A percentile compares a stretch with the other conserved stretches of the same genome.
Conservation (phyloP, 2,113 vertebrate genomes). For the Pteruthius melanotis region DNA sequence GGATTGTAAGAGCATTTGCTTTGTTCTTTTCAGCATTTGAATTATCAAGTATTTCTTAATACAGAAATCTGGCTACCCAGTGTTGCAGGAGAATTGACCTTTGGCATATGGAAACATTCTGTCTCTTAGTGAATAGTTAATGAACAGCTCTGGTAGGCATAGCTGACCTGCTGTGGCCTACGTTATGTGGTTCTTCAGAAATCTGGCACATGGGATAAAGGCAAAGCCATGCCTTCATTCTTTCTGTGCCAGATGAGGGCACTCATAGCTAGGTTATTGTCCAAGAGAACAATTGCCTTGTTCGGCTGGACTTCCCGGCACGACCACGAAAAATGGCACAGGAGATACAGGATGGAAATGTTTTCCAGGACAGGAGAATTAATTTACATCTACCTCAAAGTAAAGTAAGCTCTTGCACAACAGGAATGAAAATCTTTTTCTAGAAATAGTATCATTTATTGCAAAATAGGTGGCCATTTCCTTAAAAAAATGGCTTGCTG, state of each 20-base stretch:
- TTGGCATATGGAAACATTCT: neutral
- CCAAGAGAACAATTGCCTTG: neutral
- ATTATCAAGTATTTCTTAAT: neutral
- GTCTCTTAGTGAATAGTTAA: neutral
- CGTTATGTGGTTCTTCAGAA: neutral
- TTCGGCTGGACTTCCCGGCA: neutral
- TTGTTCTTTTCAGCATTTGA: neutral
- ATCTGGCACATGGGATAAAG: neutral
- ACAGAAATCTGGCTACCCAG: neutral
- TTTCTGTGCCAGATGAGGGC: neutral
- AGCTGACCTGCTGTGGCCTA: neutral
- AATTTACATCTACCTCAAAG: neutral
- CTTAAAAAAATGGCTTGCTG: neutral
- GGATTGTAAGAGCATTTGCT: neutral
- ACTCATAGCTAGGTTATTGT: neutral
- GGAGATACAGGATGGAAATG: neutral
- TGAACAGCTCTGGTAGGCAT: neutral
- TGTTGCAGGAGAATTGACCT: neutral
- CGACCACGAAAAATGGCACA: neutral
- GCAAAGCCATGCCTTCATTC: neutral
- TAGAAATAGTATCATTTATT: neutral
- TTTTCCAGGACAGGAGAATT: neutral
- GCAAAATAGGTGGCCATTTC: neutral
- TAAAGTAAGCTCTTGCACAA: neutral
- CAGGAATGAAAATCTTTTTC: neutral